Evolutionary conservation across 30 jellyfish, hydroid and myxozoan genomes (phyloP).

Genomic region (Catostylus mosaicus): DNA sequence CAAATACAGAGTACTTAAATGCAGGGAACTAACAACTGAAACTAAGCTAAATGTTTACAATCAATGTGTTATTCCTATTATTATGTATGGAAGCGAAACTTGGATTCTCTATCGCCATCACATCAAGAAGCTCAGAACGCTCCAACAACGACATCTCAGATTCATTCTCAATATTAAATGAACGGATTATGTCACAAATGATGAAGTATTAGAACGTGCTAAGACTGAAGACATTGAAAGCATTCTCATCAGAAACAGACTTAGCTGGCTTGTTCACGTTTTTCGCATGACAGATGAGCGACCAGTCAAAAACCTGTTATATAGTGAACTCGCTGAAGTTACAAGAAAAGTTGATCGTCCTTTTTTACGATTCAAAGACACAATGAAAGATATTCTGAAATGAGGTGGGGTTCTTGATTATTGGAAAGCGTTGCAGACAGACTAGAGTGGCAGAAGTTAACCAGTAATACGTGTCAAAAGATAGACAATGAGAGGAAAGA

Average conservation of each 20-base stretch:
- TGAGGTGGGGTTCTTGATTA: constrained; percentile 38
- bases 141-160: constrained; percentile 35
- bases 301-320: constrained; percentile 10
- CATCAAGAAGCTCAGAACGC: constrained; percentile 40
- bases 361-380: constrained; percentile 14
- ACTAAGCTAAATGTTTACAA: constrained; percentile 7
- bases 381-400: constrained; percentile 25
- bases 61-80: constrained; percentile 13
- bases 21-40: constrained; percentile 1
- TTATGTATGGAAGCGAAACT: constrained; percentile 23
- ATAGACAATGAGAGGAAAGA: constrained; percentile 10
- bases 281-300: constrained; percentile 37
- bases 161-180: constrained; percentile 16
- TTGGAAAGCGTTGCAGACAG: background rate
- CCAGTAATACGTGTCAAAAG: constrained; percentile 4
- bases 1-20: constrained; percentile 3
- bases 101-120: constrained; percentile 46
- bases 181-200: constrained; percentile 17
- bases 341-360: constrained; percentile 50
- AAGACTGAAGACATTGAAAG: background rate
- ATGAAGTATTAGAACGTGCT: constrained; percentile 43
- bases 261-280: constrained; percentile 51
- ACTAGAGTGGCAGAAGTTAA: constrained; percentile 14
- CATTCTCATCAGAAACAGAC: constrained; percentile 12
- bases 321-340: constrained; percentile 50